phyloP scores from a whole-genome alignment of 2,113 vertebrate genomes.

The Onychostruthus taczanowskii region DNA sequence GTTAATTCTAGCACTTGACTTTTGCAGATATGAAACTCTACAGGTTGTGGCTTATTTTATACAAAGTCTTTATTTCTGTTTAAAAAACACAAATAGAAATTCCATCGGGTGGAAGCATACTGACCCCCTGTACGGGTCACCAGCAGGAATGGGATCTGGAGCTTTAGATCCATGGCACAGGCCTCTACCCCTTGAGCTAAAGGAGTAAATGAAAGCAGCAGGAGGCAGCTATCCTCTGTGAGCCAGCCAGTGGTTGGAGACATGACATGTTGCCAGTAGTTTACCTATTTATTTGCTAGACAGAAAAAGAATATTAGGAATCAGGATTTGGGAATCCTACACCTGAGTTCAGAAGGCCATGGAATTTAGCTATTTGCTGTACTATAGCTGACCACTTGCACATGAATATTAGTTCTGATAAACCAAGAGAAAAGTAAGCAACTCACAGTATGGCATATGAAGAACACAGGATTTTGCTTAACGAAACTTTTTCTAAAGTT shows the following conservation, averaged over 20 bases:
- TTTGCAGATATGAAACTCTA: background rate
- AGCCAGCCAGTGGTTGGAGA: constrained; percentile 69
- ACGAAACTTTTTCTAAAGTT: background rate
- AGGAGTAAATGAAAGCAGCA: constrained; percentile 72
- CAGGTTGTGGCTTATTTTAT: constrained; percentile 38
- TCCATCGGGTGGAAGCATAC: constrained; percentile 71
- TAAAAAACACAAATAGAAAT: constrained; percentile 66
- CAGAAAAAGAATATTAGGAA: constrained; percentile 70
- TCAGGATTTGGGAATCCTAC: constrained; percentile 65
- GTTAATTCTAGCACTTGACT: constrained; percentile 9
- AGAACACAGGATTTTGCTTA: background rate
- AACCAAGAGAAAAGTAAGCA: background rate
- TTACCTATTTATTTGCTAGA: constrained; percentile 72
- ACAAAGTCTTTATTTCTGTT: constrained; percentile 56
- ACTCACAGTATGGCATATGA: background rate
- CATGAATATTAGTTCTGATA: background rate
- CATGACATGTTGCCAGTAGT: constrained; percentile 71
- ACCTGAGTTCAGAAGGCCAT: constrained; percentile 56
- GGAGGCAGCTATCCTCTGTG: constrained; percentile 70
- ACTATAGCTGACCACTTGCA: background rate
- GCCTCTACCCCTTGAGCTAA: constrained; percentile 70
- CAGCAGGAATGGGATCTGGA: constrained; percentile 67
- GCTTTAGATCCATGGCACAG: constrained; percentile 68
- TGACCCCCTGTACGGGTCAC: constrained; percentile 67
- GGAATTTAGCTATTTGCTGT: constrained; percentile 23